phyloP scores from a whole-genome alignment of 2,113 vertebrate species.

The Agapornis roseicollis region DNA sequence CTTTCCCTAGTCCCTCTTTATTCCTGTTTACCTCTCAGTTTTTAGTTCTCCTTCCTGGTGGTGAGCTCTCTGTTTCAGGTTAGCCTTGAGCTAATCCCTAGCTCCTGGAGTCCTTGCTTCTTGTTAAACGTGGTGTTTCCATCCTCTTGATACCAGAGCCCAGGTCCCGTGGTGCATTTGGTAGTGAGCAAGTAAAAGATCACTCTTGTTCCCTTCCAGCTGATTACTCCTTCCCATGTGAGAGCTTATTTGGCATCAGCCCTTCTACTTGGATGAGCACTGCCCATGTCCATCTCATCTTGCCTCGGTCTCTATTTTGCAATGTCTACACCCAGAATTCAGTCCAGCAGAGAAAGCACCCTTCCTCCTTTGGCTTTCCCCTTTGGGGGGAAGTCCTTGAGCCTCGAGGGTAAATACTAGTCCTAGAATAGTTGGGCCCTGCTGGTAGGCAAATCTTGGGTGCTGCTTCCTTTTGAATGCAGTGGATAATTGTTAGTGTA shows the following conservation, averaged over 20 bases:
- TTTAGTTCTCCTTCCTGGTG: neutral
- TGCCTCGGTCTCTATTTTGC: neutral
- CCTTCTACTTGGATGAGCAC: neutral
- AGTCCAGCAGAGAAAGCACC: neutral
- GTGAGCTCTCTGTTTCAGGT: neutral
- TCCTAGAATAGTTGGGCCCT: neutral
- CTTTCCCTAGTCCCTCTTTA: neutral
- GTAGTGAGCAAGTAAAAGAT: conserved; percentile 12
- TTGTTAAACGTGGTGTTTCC: neutral
- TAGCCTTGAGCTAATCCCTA: neutral
- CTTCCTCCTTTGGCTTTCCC: neutral
- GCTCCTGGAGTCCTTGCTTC: neutral
- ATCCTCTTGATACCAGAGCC: neutral
- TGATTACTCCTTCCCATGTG: neutral
- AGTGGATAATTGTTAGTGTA: neutral
- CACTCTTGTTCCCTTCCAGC: neutral
- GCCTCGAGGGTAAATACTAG: neutral
- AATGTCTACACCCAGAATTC: neutral
- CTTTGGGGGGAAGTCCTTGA: neutral
- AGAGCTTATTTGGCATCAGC: neutral
- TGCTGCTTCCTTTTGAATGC: neutral
- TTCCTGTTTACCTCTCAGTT: neutral
- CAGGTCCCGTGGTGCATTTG: neutral
- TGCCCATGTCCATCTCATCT: neutral
- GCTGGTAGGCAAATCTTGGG: neutral